Base-by-base conservation (phyloP, 2,797 vertebrate species). In the Acipenser ruthenus region DNA sequence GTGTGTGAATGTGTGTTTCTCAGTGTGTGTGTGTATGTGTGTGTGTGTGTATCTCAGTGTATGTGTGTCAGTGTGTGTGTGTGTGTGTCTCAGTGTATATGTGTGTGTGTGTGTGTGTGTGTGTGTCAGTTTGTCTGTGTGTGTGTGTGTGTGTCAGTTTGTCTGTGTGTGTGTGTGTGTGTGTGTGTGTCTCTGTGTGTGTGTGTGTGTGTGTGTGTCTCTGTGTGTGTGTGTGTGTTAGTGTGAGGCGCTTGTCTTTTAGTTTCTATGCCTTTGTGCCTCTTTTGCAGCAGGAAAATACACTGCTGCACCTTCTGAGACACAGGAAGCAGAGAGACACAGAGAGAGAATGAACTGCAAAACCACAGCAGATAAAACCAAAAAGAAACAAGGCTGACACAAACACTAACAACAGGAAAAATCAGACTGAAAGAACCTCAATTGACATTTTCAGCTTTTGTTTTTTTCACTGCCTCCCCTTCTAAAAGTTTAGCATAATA, bases 121-220 rank as follows among this genome's bases (percentile, higher is more conserved):
- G 62, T 63, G 13, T 63, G 6, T 10, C 49, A 12, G 18, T 63
- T 1, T 37, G n/a, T 63, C 62, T 63, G 1, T 63, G 13, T 63
- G 6, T 1, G 48, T 49, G 7, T 23, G 51, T 60, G 13, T 58
- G 55, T 23, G 51, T 52, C n/a, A n/a, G 51, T 52, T 8, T 52
- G 51, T 8, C 1, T 52, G 51, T 8, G 1, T 8, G 51, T 11
- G 50, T 56, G 62, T 65, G 66, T 58, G 58, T 60, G 7, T 66
- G 60, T 67, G 52, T n/a, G n/a, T n/a, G n/a, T 12, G 47, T 72
- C 13, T 71, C 61, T 68, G 23, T 71, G 65, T 62, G 65, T 68
- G 68, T 67, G 23, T 52, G 61, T 50, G 23, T 6, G 4, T 49
- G 66, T 51, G 59, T 10, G 23, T 18, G 6, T 13, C 13, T 62